Percentiles rank a stretch among this genome's conserved stretches.
These are phyloP conservation scores for Zaprionus nigranus DNA, from an alignment of 1,140 invertebrate species.

Conservation along the genomic window DNA sequence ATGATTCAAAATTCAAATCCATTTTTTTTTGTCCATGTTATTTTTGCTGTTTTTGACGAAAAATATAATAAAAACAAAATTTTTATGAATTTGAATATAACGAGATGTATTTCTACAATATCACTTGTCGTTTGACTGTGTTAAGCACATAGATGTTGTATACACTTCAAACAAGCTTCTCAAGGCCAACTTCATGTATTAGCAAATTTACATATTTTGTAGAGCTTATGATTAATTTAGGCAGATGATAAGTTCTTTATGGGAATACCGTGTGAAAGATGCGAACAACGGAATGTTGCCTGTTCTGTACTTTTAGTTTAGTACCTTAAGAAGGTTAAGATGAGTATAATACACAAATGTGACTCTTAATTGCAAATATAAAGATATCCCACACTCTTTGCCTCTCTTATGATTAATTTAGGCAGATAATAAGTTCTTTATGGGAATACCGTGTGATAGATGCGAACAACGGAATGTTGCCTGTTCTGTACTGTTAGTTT, in stretches of 20 bases:
- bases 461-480: too few relatives aligned
- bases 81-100: neutral
- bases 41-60: neutral
- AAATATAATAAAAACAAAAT: neutral
- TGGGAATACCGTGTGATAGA: neutral
- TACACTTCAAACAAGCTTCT: constrained; percentile 2
- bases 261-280: neutral
- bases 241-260: neutral
- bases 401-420: too few relatives aligned
- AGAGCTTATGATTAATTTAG: neutral
- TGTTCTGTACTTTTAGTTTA: too few relatives aligned
- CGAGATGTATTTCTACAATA: neutral
- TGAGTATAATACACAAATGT: too few relatives aligned
- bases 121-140: neutral
- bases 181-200: constrained; percentile 15
- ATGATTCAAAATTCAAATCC: neutral
- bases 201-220: neutral
- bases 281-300: too few relatives aligned
- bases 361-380: neutral
- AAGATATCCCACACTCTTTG: too few relatives aligned
- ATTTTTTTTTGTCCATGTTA: neutral
- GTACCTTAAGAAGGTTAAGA: too few relatives aligned
- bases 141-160: neutral
- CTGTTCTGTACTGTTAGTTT: too few relatives aligned
- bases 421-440: too few relatives aligned